Percentiles rank a stretch among this genome's conserved stretches.
These are phyloP conservation scores for Drosophila flavopinicola DNA, from an alignment of 2,888 invertebrate genomes.

Conservation along the genomic window DNA sequence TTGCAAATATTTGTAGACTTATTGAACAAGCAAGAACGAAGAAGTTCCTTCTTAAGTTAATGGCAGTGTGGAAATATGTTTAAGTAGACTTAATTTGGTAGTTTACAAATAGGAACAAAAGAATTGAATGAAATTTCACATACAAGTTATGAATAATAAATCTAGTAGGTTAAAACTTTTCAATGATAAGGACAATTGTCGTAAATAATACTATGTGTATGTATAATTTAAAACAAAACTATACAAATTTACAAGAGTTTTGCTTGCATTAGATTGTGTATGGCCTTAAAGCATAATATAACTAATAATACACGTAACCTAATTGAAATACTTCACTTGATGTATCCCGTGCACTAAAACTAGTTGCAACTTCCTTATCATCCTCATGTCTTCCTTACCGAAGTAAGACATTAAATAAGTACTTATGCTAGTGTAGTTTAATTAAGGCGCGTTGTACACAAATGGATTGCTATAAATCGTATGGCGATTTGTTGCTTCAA, in stretches of 20 bases:
- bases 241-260: neutral
- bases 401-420: neutral
- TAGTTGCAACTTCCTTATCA: slow-evolving; percentile 43
- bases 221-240: neutral
- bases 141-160: neutral
- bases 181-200: neutral
- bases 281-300: slow-evolving; percentile 1
- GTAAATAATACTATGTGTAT: neutral
- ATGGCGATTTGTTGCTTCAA: slow-evolving; percentile 51
- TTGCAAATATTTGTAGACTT: neutral
- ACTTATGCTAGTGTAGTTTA: slow-evolving; percentile 12
- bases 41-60: neutral
- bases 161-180: neutral
- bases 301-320: neutral
- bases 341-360: slow-evolving; percentile 45
- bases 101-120: slow-evolving; percentile 17
- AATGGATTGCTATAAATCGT: slow-evolving; percentile 30
- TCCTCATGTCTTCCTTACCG: slow-evolving; percentile 1
- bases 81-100: slow-evolving; percentile 3
- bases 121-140: slow-evolving; percentile 1
- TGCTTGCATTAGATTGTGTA: no score
- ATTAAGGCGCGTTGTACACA: slow-evolving; percentile 15
- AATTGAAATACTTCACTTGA: slow-evolving; percentile 1
- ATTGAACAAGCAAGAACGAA: neutral
- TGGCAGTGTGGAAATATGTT: slow-evolving; percentile 11